These are phyloP conservation scores for Thymelicus acteon DNA, from an alignment of 2,888 invertebrate genomes.

Conservation along the genomic window DNA sequence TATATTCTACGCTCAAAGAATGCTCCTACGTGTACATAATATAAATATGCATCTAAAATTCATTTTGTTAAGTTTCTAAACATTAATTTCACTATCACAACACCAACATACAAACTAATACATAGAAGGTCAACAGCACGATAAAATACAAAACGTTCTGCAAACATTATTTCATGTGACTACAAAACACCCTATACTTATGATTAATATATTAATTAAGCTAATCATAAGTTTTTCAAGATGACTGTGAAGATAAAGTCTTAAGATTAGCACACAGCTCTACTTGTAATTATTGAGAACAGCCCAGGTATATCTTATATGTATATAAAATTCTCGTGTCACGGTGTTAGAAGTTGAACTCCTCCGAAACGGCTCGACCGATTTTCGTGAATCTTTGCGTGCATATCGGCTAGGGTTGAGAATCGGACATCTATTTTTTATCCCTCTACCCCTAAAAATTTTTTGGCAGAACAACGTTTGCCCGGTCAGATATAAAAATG, in stretches of 20 bases:
- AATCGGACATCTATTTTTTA: too few species aligned
- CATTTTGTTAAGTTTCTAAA: slow-evolving; percentile 3
- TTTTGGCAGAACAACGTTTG: too few species aligned
- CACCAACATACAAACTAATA: slow-evolving; percentile 6
- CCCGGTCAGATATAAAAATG: neutral
- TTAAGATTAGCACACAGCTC: neutral
- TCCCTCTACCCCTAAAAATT: too few species aligned
- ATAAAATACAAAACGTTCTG: slow-evolving; percentile 6
- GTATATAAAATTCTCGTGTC: too few species aligned
- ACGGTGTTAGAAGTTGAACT: too few species aligned
- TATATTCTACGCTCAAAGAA: neutral
- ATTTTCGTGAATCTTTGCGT: too few species aligned
- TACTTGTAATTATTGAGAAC: neutral
- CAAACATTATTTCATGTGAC: slow-evolving; percentile 5
- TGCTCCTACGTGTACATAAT: neutral
- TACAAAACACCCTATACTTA: slow-evolving; percentile 6
- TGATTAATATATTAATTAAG: neutral
- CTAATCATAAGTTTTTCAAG: neutral
- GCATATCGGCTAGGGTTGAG: too few species aligned
- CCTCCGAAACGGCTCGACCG: too few species aligned
- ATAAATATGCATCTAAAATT: slow-evolving; percentile 9
- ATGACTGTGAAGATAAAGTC: neutral
- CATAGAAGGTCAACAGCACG: neutral
- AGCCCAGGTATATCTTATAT: neutral
- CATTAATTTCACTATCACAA: slow-evolving; percentile 21